phyloP scores from a whole-genome alignment of 2,888 invertebrate species.

The Seladonia tumulorum region DNA sequence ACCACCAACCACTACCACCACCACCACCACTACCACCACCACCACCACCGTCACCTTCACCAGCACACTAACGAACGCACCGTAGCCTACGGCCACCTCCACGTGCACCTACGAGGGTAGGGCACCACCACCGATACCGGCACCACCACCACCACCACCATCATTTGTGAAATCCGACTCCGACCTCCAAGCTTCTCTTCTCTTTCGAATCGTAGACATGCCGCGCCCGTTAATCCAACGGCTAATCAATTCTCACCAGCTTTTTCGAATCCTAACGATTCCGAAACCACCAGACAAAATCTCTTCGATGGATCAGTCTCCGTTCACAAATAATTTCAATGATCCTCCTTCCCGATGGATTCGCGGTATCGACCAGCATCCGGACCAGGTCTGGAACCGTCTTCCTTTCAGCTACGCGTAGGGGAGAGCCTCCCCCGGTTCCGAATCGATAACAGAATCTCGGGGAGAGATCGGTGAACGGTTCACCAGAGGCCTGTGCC shows the following conservation, averaged over 20 bases:
- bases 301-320: background rate
- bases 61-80: constrained; percentile 48
- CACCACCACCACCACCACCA: constrained; percentile 23
- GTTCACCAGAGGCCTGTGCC: constrained; percentile 48
- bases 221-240: constrained; percentile 74
- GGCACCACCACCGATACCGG: constrained; percentile 38
- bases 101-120: constrained; percentile 43
- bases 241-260: constrained; percentile 70
- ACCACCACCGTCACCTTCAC: constrained; percentile 49
- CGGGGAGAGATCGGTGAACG: background rate
- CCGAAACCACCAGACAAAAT: background rate
- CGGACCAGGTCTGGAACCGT: background rate
- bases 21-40: constrained; percentile 49
- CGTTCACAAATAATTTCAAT: background rate
- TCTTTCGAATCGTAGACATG: constrained; percentile 66
- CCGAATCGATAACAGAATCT: constrained; percentile 2
- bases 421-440: background rate
- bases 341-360: background rate
- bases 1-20: constrained; percentile 44
- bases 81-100: constrained; percentile 26
- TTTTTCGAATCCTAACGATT: background rate
- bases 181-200: constrained; percentile 53
- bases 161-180: constrained; percentile 58
- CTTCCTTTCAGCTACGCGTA: background rate
- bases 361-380: background rate